Percentiles rank a stretch among this genome's conserved stretches.
Conservation (phyloP, 2,113 vertebrate species). For the Oncorhynchus gorbuscha region DNA sequence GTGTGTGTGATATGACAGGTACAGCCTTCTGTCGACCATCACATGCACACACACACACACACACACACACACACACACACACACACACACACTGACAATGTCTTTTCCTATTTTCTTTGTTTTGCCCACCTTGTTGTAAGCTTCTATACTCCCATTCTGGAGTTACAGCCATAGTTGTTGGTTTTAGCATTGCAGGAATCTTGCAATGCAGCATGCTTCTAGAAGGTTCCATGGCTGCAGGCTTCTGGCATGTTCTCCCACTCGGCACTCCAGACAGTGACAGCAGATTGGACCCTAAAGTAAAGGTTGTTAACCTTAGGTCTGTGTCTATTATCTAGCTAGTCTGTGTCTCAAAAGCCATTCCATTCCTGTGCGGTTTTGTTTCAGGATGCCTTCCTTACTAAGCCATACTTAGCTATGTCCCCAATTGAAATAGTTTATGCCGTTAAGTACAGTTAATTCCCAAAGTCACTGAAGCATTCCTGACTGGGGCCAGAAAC, state of each 20-base stretch:
- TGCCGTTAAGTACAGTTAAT: slow-evolving; percentile 10
- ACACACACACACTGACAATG: background rate
- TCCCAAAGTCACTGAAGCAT: background rate
- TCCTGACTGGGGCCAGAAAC: background rate
- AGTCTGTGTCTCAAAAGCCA: background rate
- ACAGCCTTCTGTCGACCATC: too few species aligned
- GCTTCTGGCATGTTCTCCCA: background rate
- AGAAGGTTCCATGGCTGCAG: background rate
- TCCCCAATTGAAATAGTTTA: background rate
- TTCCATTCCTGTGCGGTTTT: background rate
- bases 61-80: background rate
- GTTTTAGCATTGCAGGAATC: background rate
- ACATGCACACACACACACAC: background rate
- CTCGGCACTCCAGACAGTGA: background rate
- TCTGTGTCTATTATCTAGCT: background rate
- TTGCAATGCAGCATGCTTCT: background rate
- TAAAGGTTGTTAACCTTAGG: background rate
- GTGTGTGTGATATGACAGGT: too few species aligned
- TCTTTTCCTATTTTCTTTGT: too few species aligned
- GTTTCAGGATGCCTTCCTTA: background rate
- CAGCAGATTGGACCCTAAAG: background rate
- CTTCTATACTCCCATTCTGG: too few species aligned
- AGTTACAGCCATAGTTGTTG: background rate
- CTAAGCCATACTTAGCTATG: background rate
- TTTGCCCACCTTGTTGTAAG: too few species aligned